Evolutionary conservation across 2,888 invertebrate species (phyloP), one percentile per base, ranked within the genome.

Genomic region (Actias luna): DNA sequence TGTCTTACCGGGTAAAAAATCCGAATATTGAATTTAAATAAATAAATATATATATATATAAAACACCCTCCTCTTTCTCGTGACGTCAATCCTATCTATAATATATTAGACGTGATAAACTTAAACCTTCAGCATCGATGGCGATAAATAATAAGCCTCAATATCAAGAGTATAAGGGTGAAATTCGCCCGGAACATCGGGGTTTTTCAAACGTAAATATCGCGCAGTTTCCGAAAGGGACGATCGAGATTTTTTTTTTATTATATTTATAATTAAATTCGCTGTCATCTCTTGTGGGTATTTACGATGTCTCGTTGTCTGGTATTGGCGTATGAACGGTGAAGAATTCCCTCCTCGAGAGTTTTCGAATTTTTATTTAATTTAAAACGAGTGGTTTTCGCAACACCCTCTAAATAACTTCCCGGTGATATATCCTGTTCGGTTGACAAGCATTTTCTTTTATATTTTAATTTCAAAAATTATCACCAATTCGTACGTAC

Each of bases 181-280:
- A 81, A 81, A 85, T 79, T 87, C 73, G 84, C 73, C 66, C 73
- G 78, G 72, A 71, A 75, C 74, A 68, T 64, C 72, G 72, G 69
- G 77, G 75, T 80, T 75, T 73, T 64, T 60, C 70, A 68, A 65
- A 72, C 70, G 74, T 69, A 69, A 73, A 75, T 70, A 67, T 72
- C 18, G 42, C 29, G 57, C 42, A 78, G 78, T 80, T 81, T 82
- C 77, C 77, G 81, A 82, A 86, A 87, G 89, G 90, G 91, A 86
- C 88, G 88, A 75, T 84, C 82, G 83, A 83, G 84, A 79, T 50
- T 85, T 88, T 80, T 66, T n/a, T 86, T 88, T 88, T 91, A 90
- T 89, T 89, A 91, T 91, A 88, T 90, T 90, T 89, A 89, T 91
- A 92, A 92, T 92, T 92, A 92, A 92, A 91, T 90, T 88, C 82